Conservation (phyloP, 2,888 invertebrate genomes). For the Trichogramma evanescens region DNA sequence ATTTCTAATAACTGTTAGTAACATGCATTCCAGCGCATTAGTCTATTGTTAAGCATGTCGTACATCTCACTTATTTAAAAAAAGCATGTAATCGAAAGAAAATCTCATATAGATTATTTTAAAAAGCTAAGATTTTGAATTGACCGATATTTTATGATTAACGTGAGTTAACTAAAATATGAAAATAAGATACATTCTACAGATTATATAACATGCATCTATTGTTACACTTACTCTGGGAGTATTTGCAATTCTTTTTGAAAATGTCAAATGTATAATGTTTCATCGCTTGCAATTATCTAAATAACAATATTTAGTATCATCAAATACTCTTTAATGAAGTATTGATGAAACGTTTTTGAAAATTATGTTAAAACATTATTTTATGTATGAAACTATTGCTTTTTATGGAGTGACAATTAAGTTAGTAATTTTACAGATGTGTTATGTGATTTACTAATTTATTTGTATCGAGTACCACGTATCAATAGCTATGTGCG, state of each 20-base stretch:
- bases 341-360: background rate
- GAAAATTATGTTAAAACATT: background rate
- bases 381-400: too few species aligned
- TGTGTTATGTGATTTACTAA: too few species aligned
- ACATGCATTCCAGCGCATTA: slow-evolving; percentile 11
- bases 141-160: background rate
- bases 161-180: slow-evolving; percentile 1
- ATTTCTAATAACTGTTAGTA: slow-evolving; percentile 4
- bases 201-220: too few species aligned
- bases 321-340: background rate
- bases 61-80: slow-evolving; percentile 11
- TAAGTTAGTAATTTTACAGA: too few species aligned
- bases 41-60: slow-evolving; percentile 6
- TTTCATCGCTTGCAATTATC: background rate
- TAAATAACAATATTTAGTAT: too few species aligned
- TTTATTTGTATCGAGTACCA: too few species aligned
- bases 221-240: too few species aligned
- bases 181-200: background rate
- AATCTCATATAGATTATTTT: background rate
- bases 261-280: background rate
- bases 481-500: too few species aligned
- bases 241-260: too few species aligned
- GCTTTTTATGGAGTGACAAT: too few species aligned
- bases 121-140: background rate
- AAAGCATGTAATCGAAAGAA: slow-evolving; percentile 12